Base-by-base conservation (phyloP, 2,888 invertebrate species). In the Aquatica leii region DNA sequence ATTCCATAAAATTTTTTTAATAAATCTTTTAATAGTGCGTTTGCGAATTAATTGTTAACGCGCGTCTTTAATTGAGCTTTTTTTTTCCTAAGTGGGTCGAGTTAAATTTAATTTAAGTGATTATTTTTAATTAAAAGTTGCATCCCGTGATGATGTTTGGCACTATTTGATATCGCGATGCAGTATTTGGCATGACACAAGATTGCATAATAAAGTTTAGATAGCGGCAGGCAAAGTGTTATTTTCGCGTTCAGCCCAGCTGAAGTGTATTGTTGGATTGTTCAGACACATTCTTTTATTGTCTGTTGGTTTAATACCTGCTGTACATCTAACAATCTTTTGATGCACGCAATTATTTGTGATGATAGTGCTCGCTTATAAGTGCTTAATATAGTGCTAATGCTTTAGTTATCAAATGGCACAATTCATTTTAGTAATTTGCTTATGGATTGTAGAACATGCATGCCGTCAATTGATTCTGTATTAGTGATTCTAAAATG, bases 201-300 rank as follows among this genome's bases (percentile, higher is more conserved):
- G 59, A 56, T 64, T 64, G 64, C 64, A 64, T 60, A 63, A 63
- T 63, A 51, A 48, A 51, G 6, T 24, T 4, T 50, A 40, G 50
- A 43, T 55, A 41, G 20, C 40, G 50, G 52, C 15, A 60, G 59
- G 24, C 43, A 60, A 57, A 64, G 65, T 70, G 69, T 71, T 70
- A 70, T 71, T 71, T 71, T 71, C 67, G 71, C 62, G 65, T 62
- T 41, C 66, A 66, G 70, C 69, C 71, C 71, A 68, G 70, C 65
- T 69, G 62, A 64, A 59, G 66, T 68, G 66, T 69, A 70, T 70
- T 69, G 66, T 69, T 71, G 69, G 69, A 66, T 49, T 55, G 66
- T 52, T 56, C 59, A 17, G 56, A 64, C 62, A 64, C 62, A 66
- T 69, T 69, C 67, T 66, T 67, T 64, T 67, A 67, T 68, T 66